Percentiles rank a stretch among this genome's conserved stretches.
These are phyloP conservation scores for Lysiphlebus fabarum DNA, from an alignment of 1,140 invertebrate species.

Conservation along the genomic window DNA sequence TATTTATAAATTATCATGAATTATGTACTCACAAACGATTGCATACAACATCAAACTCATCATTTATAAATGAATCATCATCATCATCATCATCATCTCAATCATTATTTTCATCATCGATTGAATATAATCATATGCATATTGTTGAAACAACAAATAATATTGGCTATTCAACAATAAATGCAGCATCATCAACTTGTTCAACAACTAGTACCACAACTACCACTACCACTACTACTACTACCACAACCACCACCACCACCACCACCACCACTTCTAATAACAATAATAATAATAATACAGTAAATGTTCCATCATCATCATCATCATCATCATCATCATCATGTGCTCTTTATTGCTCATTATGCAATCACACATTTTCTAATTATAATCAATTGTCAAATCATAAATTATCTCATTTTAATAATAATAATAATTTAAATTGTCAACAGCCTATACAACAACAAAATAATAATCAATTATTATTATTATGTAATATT, in stretches of 20 bases:
- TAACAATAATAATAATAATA: no score
- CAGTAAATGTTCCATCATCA: no score
- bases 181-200: neutral
- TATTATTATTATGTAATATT: no score
- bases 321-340: no score
- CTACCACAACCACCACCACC: no score
- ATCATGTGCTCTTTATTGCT: conserved; percentile 44
- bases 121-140: conserved; percentile 34
- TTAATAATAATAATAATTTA: conserved; percentile 36
- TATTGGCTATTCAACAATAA: conserved; percentile 6
- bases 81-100: conserved; percentile 31
- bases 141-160: conserved; percentile 46
- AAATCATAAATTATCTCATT: conserved; percentile 43
- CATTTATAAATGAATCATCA: conserved; percentile 38
- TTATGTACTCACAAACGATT: conserved; percentile 40
- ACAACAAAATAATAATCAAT: no score
- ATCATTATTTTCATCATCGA: no score
- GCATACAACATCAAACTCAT: conserved; percentile 28
- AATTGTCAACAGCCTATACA: no score
- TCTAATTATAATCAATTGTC: conserved; percentile 42
- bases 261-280: no score
- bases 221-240: no score
- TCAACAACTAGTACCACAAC: no score
- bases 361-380: conserved; percentile 44
- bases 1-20: conserved; percentile 45